These are phyloP conservation scores for Microcebus lehilahytsara DNA, from an alignment of 2,113 vertebrate species.

Conservation along the genomic window DNA sequence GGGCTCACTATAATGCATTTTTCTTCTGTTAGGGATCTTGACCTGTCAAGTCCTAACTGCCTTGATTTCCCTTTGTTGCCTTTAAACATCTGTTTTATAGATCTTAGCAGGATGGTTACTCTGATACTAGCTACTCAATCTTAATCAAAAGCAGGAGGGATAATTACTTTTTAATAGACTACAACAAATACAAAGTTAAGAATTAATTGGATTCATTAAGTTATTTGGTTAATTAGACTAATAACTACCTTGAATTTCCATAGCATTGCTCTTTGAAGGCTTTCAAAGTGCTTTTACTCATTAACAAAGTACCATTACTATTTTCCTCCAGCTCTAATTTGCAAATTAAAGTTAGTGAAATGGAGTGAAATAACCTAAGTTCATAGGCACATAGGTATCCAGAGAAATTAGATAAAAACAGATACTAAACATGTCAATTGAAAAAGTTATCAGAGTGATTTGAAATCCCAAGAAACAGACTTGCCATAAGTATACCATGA, in stretches of 20 bases:
- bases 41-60: background rate
- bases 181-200: conserved; percentile 69
- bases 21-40: background rate
- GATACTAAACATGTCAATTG: background rate
- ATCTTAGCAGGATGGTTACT: conserved; percentile 26
- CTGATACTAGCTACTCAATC: conserved; percentile 44
- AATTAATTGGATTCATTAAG: conserved; percentile 71
- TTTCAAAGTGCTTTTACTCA: conserved; percentile 26
- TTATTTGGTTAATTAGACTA: conserved; percentile 73
- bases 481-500: background rate
- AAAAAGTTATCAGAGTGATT: background rate
- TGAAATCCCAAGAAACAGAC: conserved; percentile 19
- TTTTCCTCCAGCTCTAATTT: conserved; percentile 9
- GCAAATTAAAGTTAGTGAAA: background rate
- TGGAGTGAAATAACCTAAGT: conserved; percentile 11
- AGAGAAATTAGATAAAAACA: conserved; percentile 45
- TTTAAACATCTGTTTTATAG: conserved; percentile 4
- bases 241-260: conserved; percentile 68
- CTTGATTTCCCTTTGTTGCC: conserved; percentile 28
- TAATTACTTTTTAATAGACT: conserved; percentile 72
- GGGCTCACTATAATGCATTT: background rate
- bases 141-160: conserved; percentile 41
- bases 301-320: conserved; percentile 17
- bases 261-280: conserved; percentile 15
- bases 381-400: background rate